These are phyloP conservation scores for Urocolius indicus DNA, from an alignment of 2,113 vertebrate species.

Conservation along the genomic window DNA sequence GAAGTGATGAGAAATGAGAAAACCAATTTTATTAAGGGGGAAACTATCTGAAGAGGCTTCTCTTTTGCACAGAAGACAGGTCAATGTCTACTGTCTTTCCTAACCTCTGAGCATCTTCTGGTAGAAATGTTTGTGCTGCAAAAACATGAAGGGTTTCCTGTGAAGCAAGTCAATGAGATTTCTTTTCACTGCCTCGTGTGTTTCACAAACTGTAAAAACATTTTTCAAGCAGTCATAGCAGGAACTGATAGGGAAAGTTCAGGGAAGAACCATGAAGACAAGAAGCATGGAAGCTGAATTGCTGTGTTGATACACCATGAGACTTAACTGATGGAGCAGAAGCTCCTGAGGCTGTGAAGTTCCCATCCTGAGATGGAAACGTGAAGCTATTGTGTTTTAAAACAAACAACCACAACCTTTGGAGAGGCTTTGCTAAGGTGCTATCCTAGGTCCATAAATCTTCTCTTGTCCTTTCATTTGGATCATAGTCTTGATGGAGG, in stretches of 20 bases:
- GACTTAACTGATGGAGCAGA: neutral
- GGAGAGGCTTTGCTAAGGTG: neutral
- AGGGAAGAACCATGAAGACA: neutral
- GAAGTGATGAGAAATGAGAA: neutral
- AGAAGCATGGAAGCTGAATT: neutral
- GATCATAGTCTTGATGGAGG: neutral
- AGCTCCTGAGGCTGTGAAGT: too few species aligned
- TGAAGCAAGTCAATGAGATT: neutral
- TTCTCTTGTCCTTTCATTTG: neutral
- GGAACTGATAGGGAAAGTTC: neutral
- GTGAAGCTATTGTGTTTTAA: neutral
- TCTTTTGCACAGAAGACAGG: neutral
- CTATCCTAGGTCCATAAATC: neutral
- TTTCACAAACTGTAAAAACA: neutral
- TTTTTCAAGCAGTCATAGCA: neutral
- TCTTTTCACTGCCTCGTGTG: neutral
- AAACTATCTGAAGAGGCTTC: neutral
- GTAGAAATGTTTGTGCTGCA: neutral
- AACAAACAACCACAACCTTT: neutral
- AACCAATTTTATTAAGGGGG: neutral
- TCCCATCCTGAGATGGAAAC: neutral
- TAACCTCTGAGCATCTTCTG: neutral
- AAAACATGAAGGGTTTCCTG: neutral
- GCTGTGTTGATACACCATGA: neutral
- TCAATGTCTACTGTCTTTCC: neutral